Evolutionary conservation across 2,888 invertebrate species (phyloP).

Genomic region (Athrips mouffetella): DNA sequence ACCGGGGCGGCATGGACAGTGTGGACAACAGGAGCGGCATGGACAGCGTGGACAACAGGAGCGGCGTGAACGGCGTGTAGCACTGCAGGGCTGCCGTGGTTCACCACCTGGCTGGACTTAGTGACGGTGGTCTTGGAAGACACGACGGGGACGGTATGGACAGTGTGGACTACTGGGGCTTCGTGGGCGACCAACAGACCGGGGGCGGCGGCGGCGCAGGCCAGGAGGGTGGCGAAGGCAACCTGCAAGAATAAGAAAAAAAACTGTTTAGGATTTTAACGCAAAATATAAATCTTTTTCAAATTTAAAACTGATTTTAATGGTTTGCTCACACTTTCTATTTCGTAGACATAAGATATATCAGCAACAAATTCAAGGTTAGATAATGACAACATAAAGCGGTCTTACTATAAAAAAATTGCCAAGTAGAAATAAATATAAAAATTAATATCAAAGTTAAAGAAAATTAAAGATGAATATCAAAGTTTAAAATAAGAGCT

Average conservation of each 20-base stretch:
- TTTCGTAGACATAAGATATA: too few relatives aligned
- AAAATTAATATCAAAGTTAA: too few relatives aligned
- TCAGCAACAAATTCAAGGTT: too few relatives aligned
- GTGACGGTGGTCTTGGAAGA: slow-evolving; percentile 65
- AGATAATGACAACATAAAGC: too few relatives aligned
- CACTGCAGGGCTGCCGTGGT: slow-evolving; percentile 56
- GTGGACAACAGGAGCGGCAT: slow-evolving; percentile 43
- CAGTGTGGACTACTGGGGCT: slow-evolving; percentile 54
- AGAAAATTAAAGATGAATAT: too few relatives aligned
- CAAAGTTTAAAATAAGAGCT: too few relatives aligned
- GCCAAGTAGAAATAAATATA: too few relatives aligned
- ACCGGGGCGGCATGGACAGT: slow-evolving; percentile 25
- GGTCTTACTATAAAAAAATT: too few relatives aligned
- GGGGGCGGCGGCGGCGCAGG: slow-evolving; percentile 69
- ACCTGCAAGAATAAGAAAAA: slow-evolving; percentile 60
- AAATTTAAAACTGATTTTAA: too few relatives aligned
- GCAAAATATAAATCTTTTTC: too few relatives aligned
- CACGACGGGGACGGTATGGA: slow-evolving; percentile 46
- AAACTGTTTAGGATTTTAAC: too few relatives aligned
- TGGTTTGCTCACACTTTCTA: too few relatives aligned
- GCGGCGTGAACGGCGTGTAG: slow-evolving; percentile 52
- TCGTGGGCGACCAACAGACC: slow-evolving; percentile 56
- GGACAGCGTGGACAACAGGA: slow-evolving; percentile 41
- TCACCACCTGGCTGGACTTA: slow-evolving; percentile 68
- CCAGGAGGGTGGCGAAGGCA: slow-evolving; percentile 69